Base-by-base conservation (phyloP, 1,140 invertebrate species). In the Orchesella cincta region DNA sequence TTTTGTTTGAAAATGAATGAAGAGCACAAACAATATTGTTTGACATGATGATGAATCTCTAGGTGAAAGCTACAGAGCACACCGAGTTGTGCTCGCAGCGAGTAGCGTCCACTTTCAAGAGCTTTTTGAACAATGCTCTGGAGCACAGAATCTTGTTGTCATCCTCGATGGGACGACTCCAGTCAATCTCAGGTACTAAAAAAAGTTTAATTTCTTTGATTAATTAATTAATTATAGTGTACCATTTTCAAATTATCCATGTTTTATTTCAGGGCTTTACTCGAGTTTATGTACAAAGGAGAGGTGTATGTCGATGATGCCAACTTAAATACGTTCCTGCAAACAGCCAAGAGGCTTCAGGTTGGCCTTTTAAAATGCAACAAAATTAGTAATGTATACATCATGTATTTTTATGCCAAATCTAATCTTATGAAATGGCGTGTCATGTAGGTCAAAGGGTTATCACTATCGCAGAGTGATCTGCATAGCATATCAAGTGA, bases 91-190 rank as follows among this genome's bases (percentile, higher is more conserved):
- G 78, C 87, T 96, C 84, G 94, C 94, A 82, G 94, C 95, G 85
- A 96, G 94, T 87, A 96, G 94, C 87, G 94, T 95, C 86, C 94
- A 96, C 85, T 94, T 97, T 86, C 93, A 95, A 84, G 93, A 95
- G 86, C 86, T 97, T 76, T 96, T 97, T 87, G 93, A 95, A 87
- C 90, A 91, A 77, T 94, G 93, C 83, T 94, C 94, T 76, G 92
- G 92, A 83, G 91, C 91, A 83, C 91, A 92, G 79, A 90, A 90
- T 82, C 89, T 93, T 82, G 91, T 94, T 83, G 93, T 95, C 82
- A 94, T 95, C 83, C 88, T 95, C 83, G 93, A 95, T 87, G 93
- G 93, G 75, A 95, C 93, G 76, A 91, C 91, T 77, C 92, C 93
- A 51, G 90, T 92, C 83, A 94, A 96, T 85, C 94, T 95, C 92